Percentiles rank a stretch among this genome's conserved stretches.
These are phyloP conservation scores for Drosophila putrida DNA, from an alignment of 2,888 invertebrate species.

Conservation along the genomic window DNA sequence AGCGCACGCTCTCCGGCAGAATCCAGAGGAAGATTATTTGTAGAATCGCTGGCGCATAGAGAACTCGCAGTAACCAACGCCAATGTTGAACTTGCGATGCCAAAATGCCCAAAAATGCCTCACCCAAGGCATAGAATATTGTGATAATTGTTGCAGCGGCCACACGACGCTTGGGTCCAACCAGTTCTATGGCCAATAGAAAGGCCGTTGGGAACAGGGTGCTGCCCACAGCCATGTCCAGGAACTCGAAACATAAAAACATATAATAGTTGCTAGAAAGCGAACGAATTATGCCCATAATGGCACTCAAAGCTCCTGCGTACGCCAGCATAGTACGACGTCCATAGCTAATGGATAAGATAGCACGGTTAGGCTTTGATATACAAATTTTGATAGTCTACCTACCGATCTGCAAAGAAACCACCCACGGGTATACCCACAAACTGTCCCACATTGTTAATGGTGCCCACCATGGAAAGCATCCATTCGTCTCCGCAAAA, in stretches of 20 bases:
- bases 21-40: conserved; percentile 89
- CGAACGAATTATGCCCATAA: conserved; percentile 89
- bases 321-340: conserved; percentile 87
- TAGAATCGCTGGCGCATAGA: conserved; percentile 89
- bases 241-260: conserved; percentile 90
- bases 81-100: conserved; percentile 90
- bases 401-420: conserved; percentile 88
- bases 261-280: conserved; percentile 89
- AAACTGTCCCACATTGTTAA: conserved; percentile 91
- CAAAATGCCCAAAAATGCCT: conserved; percentile 88
- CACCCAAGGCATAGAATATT: conserved; percentile 90
- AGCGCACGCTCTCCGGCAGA: conserved; percentile 90
- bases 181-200: conserved; percentile 91
- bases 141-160: conserved; percentile 90
- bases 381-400: accelerated
- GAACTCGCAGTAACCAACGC: conserved; percentile 88
- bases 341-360: conserved; percentile 85
- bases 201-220: conserved; percentile 91
- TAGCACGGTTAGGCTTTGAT: background rate
- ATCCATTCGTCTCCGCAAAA: conserved; percentile 87
- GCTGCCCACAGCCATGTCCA: conserved; percentile 90
- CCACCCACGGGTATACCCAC: conserved; percentile 89
- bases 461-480: conserved; percentile 90
- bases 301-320: conserved; percentile 87
- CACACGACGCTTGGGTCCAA: conserved; percentile 90